phyloP scores from a whole-genome alignment of 2,113 vertebrate species.

The Phylloscopus trochiloides region DNA sequence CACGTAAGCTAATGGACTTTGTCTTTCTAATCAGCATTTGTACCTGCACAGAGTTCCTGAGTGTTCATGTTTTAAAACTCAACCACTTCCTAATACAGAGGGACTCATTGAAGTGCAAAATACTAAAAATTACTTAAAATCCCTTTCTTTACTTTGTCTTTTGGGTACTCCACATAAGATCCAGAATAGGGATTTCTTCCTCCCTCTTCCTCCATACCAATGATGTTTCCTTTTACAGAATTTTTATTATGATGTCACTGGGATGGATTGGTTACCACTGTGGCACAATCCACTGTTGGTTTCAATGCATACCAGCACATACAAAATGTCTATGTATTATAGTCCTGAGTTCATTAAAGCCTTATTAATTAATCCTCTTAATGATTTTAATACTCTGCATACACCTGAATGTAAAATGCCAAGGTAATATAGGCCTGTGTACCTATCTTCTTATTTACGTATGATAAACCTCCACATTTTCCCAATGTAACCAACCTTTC shows the following conservation, averaged over 20 bases:
- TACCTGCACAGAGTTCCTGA: background rate
- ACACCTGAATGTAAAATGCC: background rate
- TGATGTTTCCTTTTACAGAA: background rate
- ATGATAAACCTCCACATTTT: background rate
- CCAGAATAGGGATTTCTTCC: background rate
- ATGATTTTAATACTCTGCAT: background rate
- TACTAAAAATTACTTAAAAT: background rate
- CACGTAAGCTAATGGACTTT: background rate
- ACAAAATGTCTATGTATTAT: background rate
- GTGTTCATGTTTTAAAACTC: background rate
- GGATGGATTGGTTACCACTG: background rate
- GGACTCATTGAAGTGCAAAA: background rate
- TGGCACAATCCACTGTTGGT: background rate
- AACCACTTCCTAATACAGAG: background rate
- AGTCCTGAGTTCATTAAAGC: background rate
- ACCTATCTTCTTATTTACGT: rapidly evolving
- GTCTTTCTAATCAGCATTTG: background rate
- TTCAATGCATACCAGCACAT: background rate
- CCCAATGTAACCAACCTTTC: slow-evolving; percentile 79
- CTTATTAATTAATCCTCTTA: background rate
- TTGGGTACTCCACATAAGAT: background rate
- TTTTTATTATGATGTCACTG: background rate
- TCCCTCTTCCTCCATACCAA: background rate
- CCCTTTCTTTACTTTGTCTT: background rate
- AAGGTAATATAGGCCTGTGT: rapidly evolving